phyloP scores from a whole-genome alignment of 2,888 invertebrate genomes.

The Hanleya hanleyi region DNA sequence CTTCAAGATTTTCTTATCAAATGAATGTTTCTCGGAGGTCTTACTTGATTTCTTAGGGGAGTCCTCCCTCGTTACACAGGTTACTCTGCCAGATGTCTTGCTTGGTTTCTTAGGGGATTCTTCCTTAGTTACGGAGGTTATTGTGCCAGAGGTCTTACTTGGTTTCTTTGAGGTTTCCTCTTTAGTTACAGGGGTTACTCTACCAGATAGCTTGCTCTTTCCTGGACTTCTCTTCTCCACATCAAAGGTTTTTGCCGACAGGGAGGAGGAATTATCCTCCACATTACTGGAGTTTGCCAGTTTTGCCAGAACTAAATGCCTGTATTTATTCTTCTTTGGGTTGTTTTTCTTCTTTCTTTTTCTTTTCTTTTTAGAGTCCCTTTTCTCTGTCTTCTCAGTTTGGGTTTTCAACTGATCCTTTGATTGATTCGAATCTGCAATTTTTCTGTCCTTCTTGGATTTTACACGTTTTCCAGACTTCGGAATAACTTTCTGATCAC shows the following conservation, averaged over 20 bases:
- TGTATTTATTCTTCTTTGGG: slow-evolving; percentile 50
- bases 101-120: background rate
- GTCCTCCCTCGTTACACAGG: too few relatives aligned
- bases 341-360: slow-evolving; percentile 45
- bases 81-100: background rate
- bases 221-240: too few relatives aligned
- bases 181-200: background rate
- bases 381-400: background rate
- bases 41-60: background rate
- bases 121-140: too few relatives aligned
- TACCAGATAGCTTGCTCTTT: too few relatives aligned
- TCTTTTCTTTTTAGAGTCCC: slow-evolving; percentile 17
- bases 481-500: background rate
- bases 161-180: background rate
- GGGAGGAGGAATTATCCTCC: background rate
- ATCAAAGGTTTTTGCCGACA: too few relatives aligned
- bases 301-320: slow-evolving; percentile 36
- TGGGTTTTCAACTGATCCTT: background rate
- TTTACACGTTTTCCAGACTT: background rate
- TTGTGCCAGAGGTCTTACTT: background rate
- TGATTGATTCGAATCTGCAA: background rate
- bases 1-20: background rate
- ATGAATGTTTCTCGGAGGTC: background rate
- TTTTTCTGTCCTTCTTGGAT: background rate
- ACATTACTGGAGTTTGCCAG: background rate